Percentiles rank a stretch among this genome's conserved stretches.
phyloP scores from a whole-genome alignment of 2,888 invertebrate genomes.

The Anoplius nigerrimus region DNA sequence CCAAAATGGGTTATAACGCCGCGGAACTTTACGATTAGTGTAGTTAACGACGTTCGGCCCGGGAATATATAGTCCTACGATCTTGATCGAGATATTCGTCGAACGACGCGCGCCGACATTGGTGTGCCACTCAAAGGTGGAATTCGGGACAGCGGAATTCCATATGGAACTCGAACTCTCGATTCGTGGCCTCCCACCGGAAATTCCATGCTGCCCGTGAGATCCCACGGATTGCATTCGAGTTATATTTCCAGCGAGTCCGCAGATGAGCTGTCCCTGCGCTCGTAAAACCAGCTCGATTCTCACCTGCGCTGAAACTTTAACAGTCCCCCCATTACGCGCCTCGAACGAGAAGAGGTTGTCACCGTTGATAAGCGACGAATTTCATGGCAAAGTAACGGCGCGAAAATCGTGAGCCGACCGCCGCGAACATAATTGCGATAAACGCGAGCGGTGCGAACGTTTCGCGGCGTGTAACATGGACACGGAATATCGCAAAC shows the following conservation, averaged over 20 bases:
- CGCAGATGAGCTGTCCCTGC: slow-evolving; percentile 7
- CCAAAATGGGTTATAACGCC: slow-evolving; percentile 6
- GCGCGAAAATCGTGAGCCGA: slow-evolving; percentile 34
- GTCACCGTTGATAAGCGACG: slow-evolving; percentile 34
- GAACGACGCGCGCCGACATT: slow-evolving; percentile 15
- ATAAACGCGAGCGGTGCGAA: slow-evolving; percentile 22
- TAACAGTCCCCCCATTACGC: too few relatives aligned
- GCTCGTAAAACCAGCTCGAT: slow-evolving; percentile 45
- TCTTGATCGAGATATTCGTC: slow-evolving; percentile 54
- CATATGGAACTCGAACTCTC: slow-evolving; percentile 22
- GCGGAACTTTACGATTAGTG: slow-evolving; percentile 55
- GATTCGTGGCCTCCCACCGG: too few relatives aligned
- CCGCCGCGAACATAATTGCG: slow-evolving; percentile 33
- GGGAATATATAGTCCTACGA: slow-evolving; percentile 61
- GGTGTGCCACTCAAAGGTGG: slow-evolving; percentile 22
- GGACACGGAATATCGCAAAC: slow-evolving; percentile 15
- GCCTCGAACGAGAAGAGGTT: slow-evolving; percentile 1
- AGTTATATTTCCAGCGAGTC: slow-evolving; percentile 23
- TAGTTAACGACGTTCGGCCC: slow-evolving; percentile 48
- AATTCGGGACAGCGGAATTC: slow-evolving; percentile 35
- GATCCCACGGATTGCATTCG: slow-evolving; percentile 16
- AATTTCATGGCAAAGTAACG: slow-evolving; percentile 52
- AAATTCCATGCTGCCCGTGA: too few relatives aligned
- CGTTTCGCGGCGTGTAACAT: slow-evolving; percentile 16
- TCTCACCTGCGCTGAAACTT: slow-evolving; percentile 20